Evolutionary conservation across 35 echinoderm and acorn worm species (phyloP).

Genomic region (Apostichopus japonicus): DNA sequence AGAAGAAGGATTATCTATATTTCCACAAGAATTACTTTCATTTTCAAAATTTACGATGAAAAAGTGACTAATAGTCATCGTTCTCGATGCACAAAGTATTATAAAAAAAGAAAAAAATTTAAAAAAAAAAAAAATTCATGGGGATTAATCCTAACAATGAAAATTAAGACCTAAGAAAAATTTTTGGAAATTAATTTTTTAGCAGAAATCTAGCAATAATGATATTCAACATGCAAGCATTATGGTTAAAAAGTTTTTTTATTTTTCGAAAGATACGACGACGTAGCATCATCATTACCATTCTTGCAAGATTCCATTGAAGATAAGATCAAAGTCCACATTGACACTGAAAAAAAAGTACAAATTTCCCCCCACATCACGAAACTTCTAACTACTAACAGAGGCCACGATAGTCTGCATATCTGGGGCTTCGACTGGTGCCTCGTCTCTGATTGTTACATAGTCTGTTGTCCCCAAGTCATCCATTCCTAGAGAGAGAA

Average conservation of each 20-base stretch:
- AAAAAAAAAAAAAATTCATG: background rate
- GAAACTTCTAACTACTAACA: background rate
- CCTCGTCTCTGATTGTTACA: constrained; percentile 17
- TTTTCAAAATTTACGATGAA: too few species aligned
- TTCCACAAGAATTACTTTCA: too few species aligned
- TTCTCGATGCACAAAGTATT: background rate
- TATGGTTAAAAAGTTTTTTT: constrained; percentile 16
- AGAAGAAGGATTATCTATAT: too few species aligned
- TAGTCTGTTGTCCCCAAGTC: constrained; percentile 42
- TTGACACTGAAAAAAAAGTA: constrained; percentile 41
- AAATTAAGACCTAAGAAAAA: background rate
- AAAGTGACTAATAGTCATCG: background rate
- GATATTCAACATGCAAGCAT: constrained; percentile 49
- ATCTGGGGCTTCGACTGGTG: constrained; percentile 29
- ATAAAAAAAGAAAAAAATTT: background rate
- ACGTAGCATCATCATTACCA: background rate
- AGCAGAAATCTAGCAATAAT: constrained; percentile 20
- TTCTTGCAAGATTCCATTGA: constrained; percentile 9
- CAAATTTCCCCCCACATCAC: constrained; percentile 18
- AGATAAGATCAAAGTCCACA: constrained; percentile 8
- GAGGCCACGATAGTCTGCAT: constrained; percentile 32
- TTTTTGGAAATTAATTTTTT: background rate
- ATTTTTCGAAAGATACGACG: background rate
- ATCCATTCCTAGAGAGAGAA: constrained; percentile 37
- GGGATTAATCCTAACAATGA: background rate